phyloP scores from a whole-genome alignment of 2,113 vertebrate genomes.

The Macquaria ambigua region DNA sequence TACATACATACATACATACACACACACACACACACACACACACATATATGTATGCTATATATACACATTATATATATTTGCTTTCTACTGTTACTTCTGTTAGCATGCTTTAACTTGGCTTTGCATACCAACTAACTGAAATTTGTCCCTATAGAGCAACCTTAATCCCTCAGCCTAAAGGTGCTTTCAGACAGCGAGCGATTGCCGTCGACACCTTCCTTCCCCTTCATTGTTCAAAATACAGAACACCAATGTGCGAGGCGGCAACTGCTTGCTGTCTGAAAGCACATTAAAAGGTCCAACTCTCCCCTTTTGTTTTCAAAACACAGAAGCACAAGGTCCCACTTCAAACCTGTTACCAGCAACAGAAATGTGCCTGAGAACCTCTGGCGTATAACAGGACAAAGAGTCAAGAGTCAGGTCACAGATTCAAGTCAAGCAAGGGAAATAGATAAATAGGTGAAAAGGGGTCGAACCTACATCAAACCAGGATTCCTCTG shows the following conservation, averaged over 20 bases:
- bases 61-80: too few relatives aligned
- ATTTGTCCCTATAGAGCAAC: not conserved
- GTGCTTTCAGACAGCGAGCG: not conserved
- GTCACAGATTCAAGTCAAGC: not conserved
- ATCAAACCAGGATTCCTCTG: conserved; percentile 52
- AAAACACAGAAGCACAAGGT: not conserved
- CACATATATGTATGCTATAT: too few relatives aligned
- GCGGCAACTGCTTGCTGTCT: too few relatives aligned
- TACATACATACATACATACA: too few relatives aligned
- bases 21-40: too few relatives aligned
- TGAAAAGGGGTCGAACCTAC: too few relatives aligned
- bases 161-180: not conserved
- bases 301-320: not conserved
- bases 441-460: not conserved
- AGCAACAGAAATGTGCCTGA: not conserved
- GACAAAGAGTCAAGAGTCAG: not conserved
- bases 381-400: not conserved
- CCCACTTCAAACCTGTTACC: not conserved
- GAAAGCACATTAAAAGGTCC: too few relatives aligned
- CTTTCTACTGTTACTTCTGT: too few relatives aligned
- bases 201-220: not conserved
- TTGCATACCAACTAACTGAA: not conserved
- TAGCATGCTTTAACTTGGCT: not conserved
- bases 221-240: not conserved
- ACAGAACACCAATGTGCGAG: not conserved